These are phyloP conservation scores for Leptosomus discolor DNA, from an alignment of 2,113 vertebrate species.

Conservation along the genomic window DNA sequence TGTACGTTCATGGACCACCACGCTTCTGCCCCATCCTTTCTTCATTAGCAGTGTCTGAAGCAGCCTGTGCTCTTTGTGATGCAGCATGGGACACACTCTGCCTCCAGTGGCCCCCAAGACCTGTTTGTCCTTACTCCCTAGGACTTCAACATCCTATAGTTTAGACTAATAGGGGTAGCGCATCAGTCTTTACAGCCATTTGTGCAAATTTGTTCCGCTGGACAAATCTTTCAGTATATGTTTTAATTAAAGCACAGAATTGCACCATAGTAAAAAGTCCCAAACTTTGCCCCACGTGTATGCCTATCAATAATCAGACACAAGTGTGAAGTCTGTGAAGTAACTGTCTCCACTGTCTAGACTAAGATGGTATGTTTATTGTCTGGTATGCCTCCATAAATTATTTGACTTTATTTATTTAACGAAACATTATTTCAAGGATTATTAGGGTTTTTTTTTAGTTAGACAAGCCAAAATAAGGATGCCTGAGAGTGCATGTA, in stretches of 20 bases:
- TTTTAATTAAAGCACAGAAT: not conserved
- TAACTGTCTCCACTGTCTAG: not conserved
- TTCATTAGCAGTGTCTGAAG: fast-evolving
- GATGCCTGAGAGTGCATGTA: fast-evolving
- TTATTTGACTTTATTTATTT: not conserved
- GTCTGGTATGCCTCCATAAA: not conserved
- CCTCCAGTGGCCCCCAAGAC: fast-evolving
- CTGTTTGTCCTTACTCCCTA: not conserved
- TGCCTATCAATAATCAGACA: not conserved
- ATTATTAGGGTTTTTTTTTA: not conserved
- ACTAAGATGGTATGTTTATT: not conserved
- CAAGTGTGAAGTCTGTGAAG: not conserved
- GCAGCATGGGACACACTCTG: fast-evolving
- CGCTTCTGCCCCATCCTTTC: not conserved
- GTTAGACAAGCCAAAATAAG: not conserved
- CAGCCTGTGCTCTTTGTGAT: not conserved
- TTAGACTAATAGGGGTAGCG: not conserved
- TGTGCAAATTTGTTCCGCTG: not conserved
- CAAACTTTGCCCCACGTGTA: not conserved
- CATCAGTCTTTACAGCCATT: not conserved
- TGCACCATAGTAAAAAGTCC: not conserved
- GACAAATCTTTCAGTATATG: not conserved
- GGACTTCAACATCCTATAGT: not conserved
- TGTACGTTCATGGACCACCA: not conserved
- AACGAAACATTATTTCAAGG: not conserved